Evolutionary conservation across 1,140 invertebrate genomes (phyloP).

Genomic region (Pachypsylla venusta): DNA sequence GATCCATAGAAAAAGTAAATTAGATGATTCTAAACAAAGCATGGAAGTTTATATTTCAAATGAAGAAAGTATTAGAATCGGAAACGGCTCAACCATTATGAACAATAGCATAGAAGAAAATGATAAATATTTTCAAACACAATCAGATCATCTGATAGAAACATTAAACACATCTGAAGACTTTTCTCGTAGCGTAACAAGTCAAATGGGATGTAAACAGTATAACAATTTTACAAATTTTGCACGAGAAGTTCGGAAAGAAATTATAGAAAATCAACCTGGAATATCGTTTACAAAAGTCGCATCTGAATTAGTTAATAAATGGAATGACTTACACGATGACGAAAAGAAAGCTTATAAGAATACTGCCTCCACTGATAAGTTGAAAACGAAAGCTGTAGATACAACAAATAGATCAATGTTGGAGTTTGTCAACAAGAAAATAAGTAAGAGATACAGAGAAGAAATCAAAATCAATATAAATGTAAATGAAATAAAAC

Average conservation of each 20-base stretch:
- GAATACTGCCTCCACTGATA: no score
- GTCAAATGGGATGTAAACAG: background rate
- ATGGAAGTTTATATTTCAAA: no score
- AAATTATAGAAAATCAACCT: background rate
- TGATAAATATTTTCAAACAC: no score
- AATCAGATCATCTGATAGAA: no score
- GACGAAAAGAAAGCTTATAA: background rate
- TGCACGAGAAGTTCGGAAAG: background rate
- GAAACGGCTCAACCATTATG: no score
- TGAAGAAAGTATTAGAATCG: no score
- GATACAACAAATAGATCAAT: background rate
- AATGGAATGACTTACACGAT: background rate
- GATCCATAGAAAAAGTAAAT: no score
- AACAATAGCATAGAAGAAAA: no score
- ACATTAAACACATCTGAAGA: no score
- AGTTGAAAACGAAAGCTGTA: background rate
- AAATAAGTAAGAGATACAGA: background rate
- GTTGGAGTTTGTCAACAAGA: constrained; percentile 1
- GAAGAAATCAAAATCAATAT: background rate
- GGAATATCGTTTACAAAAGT: background rate
- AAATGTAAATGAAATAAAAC: background rate
- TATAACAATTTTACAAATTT: background rate
- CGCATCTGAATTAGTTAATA: background rate
- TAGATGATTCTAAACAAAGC: no score
- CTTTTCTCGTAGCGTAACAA: no score